phyloP scores from a whole-genome alignment of 2,113 vertebrate species.

The Myanophis thanlyinensis region DNA sequence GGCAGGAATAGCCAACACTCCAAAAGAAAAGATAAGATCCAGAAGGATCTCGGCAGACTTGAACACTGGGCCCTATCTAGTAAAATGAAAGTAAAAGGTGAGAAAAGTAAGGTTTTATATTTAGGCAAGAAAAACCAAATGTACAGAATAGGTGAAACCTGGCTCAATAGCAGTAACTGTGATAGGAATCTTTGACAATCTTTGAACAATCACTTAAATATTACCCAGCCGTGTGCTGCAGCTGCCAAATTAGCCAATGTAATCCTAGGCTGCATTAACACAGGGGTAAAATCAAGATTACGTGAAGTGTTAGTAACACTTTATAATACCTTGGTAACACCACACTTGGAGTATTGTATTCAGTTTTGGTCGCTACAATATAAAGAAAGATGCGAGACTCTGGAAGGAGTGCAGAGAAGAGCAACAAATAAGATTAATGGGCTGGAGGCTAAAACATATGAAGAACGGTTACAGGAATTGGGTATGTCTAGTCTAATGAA shows the following conservation, averaged over 20 bases:
- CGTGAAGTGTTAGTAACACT: neutral
- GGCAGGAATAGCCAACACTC: neutral
- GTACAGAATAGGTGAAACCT: too few relatives aligned
- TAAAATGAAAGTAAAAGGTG: too few relatives aligned
- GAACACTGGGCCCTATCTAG: neutral
- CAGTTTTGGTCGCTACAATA: neutral
- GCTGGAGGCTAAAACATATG: neutral
- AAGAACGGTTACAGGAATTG: neutral
- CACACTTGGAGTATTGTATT: neutral
- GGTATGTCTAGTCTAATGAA: neutral
- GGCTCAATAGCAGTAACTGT: neutral
- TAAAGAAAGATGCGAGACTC: neutral
- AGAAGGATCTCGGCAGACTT: too few relatives aligned
- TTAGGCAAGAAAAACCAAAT: too few relatives aligned
- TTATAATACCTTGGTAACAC: neutral
- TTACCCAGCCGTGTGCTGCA: neutral
- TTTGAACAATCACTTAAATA: neutral
- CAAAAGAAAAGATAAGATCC: too few relatives aligned
- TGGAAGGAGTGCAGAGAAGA: neutral
- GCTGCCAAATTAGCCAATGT: neutral
- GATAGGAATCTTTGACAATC: neutral
- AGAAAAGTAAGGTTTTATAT: too few relatives aligned
- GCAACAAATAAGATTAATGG: neutral
- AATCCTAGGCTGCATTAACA: neutral
- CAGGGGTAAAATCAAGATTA: neutral